These are phyloP conservation scores for Loxodonta africana DNA, from an alignment of 2,113 vertebrate genomes.

Conservation along the genomic window DNA sequence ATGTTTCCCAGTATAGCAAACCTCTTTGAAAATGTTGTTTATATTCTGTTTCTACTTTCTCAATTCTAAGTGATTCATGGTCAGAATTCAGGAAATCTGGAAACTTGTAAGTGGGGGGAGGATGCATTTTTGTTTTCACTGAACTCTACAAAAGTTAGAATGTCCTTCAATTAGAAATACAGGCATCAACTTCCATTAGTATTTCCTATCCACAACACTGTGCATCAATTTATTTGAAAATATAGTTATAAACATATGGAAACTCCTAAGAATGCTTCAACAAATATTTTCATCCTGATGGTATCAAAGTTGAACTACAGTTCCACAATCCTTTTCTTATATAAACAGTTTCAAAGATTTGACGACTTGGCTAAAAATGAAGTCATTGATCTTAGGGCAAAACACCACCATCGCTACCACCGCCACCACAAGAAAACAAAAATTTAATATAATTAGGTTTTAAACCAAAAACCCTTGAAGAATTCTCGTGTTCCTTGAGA, in stretches of 20 bases:
- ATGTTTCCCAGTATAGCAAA: not conserved
- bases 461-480: not conserved
- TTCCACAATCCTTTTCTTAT: not conserved
- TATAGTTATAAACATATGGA: not conserved
- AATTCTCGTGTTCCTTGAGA: not conserved
- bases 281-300: not conserved
- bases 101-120: not conserved
- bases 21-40: not conserved
- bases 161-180: not conserved
- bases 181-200: not conserved
- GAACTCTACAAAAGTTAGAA: not conserved
- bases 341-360: slow-evolving; percentile 4
- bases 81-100: not conserved
- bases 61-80: not conserved
- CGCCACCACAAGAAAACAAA: not conserved
- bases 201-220: not conserved
- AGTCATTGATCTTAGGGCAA: slow-evolving; percentile 25
- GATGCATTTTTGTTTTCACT: not conserved
- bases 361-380: not conserved
- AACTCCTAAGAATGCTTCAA: slow-evolving; percentile 5
- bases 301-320: not conserved
- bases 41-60: not conserved
- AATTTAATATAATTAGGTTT: not conserved
- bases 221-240: slow-evolving; percentile 12
- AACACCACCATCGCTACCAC: not conserved